Conservation (phyloP, 2,797 vertebrate genomes). For the Synanceia verrucosa region DNA sequence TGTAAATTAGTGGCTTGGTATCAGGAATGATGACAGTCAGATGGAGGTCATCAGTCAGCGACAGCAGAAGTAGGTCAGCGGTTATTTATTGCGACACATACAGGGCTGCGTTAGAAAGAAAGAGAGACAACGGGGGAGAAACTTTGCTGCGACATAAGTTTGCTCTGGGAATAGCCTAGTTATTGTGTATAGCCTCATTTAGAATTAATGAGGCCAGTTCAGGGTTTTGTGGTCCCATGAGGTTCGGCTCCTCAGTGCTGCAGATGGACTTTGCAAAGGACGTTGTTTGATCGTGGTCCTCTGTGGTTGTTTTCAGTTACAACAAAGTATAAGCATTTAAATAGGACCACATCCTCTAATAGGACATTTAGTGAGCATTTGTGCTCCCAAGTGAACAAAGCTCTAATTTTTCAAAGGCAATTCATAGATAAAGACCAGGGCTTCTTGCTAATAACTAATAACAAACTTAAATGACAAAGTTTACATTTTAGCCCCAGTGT, state of each 20-base stretch:
- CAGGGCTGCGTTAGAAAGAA: not conserved
- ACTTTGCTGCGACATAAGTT: slow-evolving; percentile 24
- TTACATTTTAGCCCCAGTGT: not conserved
- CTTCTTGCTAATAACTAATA: too few relatives aligned
- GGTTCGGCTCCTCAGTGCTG: slow-evolving; percentile 17
- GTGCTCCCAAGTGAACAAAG: not conserved
- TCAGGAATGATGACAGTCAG: not conserved
- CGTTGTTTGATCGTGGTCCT: slow-evolving; percentile 1
- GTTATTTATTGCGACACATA: slow-evolving; percentile 15
- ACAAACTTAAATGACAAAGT: too few relatives aligned
- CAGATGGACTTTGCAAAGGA: slow-evolving; percentile 30
- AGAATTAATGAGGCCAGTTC: slow-evolving; percentile 65
- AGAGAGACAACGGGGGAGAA: not conserved
- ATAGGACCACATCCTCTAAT: not conserved
- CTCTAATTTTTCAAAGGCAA: not conserved
- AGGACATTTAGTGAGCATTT: too few relatives aligned
- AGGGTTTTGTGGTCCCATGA: slow-evolving; percentile 44
- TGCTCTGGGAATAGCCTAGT: slow-evolving; percentile 68
- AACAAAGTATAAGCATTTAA: not conserved
- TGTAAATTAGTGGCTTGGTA: not conserved
- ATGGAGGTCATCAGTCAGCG: not conserved
- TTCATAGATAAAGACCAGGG: too few relatives aligned
- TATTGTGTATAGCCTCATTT: slow-evolving; percentile 61
- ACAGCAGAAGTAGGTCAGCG: not conserved
- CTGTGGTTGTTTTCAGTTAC: slow-evolving; percentile 4